Conservation (phyloP, 2,888 invertebrate species). For the Coenonympha glycerion region DNA sequence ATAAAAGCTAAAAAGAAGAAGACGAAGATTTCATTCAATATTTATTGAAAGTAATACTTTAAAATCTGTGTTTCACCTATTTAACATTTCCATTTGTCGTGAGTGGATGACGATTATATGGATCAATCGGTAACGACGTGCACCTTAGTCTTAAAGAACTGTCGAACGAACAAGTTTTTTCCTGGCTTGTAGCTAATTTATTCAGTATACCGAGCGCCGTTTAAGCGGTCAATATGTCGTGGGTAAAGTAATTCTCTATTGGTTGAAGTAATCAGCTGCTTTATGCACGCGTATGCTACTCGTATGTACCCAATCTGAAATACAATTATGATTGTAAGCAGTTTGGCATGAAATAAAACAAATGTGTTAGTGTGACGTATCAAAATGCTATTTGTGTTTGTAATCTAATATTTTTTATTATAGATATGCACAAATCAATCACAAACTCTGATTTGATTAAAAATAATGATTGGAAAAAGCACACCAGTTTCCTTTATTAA, state of each 20-base stretch:
- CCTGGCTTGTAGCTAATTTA: slow-evolving; percentile 15
- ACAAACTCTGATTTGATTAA: too few relatives aligned
- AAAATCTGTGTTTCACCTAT: slow-evolving; percentile 4
- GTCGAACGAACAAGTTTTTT: slow-evolving; percentile 15
- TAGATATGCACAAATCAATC: too few relatives aligned
- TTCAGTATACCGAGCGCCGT: slow-evolving; percentile 34
- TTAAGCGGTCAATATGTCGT: slow-evolving; percentile 59
- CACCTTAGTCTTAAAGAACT: slow-evolving; percentile 12
- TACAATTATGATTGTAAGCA: too few relatives aligned
- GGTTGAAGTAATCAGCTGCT: slow-evolving; percentile 41
- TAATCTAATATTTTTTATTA: too few relatives aligned
- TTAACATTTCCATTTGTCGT: slow-evolving; percentile 8
- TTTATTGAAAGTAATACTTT: background rate
- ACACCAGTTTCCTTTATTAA: too few relatives aligned
- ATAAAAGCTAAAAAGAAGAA: too few relatives aligned
- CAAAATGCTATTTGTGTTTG: too few relatives aligned
- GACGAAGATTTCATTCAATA: too few relatives aligned
- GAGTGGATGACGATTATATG: slow-evolving; percentile 12
- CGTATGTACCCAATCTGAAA: background rate
- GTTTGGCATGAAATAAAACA: too few relatives aligned
- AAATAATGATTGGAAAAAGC: too few relatives aligned
- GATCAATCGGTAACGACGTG: slow-evolving; percentile 14
- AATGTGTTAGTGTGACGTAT: too few relatives aligned
- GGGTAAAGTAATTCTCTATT: slow-evolving; percentile 57
- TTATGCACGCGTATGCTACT: slow-evolving; percentile 4